A percentile compares a stretch with the other conserved stretches of the same genome.
Conservation (phyloP, 37 sponge, comb jelly and placozoan genomes). For the Haliclona indistincta region DNA sequence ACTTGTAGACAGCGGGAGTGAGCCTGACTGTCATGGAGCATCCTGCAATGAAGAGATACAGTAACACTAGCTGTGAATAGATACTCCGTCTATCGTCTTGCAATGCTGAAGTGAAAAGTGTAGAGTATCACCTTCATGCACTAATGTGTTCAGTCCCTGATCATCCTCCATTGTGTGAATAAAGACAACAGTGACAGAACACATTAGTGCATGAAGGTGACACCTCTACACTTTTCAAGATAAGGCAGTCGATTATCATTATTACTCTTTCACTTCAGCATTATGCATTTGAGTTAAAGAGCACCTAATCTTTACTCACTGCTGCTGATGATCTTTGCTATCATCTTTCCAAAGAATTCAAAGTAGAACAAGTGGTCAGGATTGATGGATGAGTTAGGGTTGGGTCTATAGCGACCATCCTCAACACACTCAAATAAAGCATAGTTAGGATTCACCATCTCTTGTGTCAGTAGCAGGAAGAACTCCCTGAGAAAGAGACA, state of each 20-base stretch:
- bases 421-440: slow-evolving; percentile 44
- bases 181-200: too few relatives aligned
- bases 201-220: too few relatives aligned
- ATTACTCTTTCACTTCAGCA: background rate
- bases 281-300: background rate
- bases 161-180: too few relatives aligned
- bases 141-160: too few relatives aligned
- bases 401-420: slow-evolving; percentile 63
- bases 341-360: slow-evolving; percentile 53
- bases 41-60: slow-evolving; percentile 16
- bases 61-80: background rate
- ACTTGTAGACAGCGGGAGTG: slow-evolving; percentile 80
- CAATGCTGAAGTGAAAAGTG: too few relatives aligned
- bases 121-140: too few relatives aligned
- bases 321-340: slow-evolving; percentile 62
- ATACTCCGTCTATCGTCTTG: too few relatives aligned
- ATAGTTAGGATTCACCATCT: slow-evolving; percentile 69
- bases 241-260: background rate
- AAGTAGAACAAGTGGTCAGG: slow-evolving; percentile 63
- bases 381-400: slow-evolving; percentile 48
- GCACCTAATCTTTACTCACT: slow-evolving; percentile 14
- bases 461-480: slow-evolving; percentile 57
- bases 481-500: slow-evolving; percentile 49
- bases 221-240: background rate
- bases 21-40: slow-evolving; percentile 37